phyloP scores from a whole-genome alignment of 2,888 invertebrate species.

The Tiphia femorata region DNA sequence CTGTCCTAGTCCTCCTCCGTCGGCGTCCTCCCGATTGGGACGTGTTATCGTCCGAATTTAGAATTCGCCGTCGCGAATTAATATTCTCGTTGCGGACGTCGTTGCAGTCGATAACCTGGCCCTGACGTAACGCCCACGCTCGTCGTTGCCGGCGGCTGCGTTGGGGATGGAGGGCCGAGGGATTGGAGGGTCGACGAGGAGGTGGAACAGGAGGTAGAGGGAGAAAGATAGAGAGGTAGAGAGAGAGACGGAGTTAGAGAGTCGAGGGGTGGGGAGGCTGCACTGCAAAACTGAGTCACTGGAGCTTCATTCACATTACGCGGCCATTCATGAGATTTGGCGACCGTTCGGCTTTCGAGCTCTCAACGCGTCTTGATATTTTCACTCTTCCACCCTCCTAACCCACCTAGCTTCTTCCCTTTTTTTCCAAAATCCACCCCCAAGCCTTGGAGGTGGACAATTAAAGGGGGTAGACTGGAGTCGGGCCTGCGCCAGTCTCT shows the following conservation, averaged over 20 bases:
- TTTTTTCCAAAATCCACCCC: conserved; percentile 30
- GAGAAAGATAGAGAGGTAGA: conserved; percentile 43
- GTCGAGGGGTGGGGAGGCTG: conserved; percentile 45
- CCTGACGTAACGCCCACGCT: conserved; percentile 58
- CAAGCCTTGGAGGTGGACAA: too few relatives aligned
- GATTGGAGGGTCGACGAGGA: conserved; percentile 12
- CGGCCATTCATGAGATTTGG: conserved; percentile 69
- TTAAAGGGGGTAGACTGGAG: too few relatives aligned
- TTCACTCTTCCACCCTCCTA: too few relatives aligned
- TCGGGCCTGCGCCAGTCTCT: too few relatives aligned
- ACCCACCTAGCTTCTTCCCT: conserved; percentile 16
- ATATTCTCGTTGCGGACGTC: conserved; percentile 49
- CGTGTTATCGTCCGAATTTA: conserved; percentile 50
- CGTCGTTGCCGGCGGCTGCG: not conserved
- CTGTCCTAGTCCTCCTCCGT: too few relatives aligned
- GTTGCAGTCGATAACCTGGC: conserved; percentile 61
- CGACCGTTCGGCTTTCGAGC: conserved; percentile 62
- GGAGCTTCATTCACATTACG: conserved; percentile 69
- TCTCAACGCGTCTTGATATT: conserved; percentile 19
- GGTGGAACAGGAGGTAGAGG: conserved; percentile 26
- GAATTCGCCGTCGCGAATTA: conserved; percentile 52
- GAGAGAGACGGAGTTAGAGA: conserved; percentile 37
- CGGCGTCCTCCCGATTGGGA: conserved; percentile 16
- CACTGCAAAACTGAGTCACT: conserved; percentile 63
- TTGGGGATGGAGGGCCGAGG: conserved; percentile 14